Evolutionary conservation across 2,797 vertebrate genomes (phyloP).

Genomic region (Chelmon rostratus): DNA sequence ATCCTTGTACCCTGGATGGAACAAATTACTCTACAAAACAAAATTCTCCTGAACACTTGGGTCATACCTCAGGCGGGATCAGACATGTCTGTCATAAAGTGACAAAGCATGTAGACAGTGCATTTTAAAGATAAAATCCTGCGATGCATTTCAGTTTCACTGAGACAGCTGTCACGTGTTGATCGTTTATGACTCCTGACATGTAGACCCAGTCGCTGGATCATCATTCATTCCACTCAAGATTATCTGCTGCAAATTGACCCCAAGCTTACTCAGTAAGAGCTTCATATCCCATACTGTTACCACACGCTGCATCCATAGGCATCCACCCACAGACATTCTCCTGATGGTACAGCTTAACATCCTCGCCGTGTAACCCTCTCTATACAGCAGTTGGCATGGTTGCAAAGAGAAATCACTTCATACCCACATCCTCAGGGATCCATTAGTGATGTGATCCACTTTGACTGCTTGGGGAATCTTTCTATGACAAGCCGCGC

Average conservation of each 20-base stretch:
- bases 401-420: constrained; percentile 25
- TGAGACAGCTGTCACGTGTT: constrained; percentile 4
- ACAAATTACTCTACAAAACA: constrained; percentile 22
- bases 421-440: constrained; percentile 36
- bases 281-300: constrained; percentile 13
- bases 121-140: constrained; percentile 27
- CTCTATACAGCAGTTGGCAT: constrained; percentile 13
- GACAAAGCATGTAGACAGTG: constrained; percentile 1
- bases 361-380: constrained; percentile 27
- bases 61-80: constrained; percentile 21
- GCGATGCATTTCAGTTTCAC: constrained; percentile 8
- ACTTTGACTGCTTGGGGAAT: constrained; percentile 35
- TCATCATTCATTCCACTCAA: constrained; percentile 28
- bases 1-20: neutral
- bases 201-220: neutral
- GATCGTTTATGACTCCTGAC: constrained; percentile 25
- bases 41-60: constrained; percentile 10
- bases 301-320: neutral
- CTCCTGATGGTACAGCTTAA: constrained; percentile 32
- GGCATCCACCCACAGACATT: constrained; percentile 10
- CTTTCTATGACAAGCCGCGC: constrained; percentile 3
- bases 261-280: constrained; percentile 15
- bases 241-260: constrained; percentile 18
- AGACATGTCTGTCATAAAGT: constrained; percentile 17
- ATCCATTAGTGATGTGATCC: constrained; percentile 42